Percentiles rank a stretch among this genome's conserved stretches.
These are phyloP conservation scores for Otis tarda DNA, from an alignment of 2,113 vertebrate genomes.

Conservation along the genomic window DNA sequence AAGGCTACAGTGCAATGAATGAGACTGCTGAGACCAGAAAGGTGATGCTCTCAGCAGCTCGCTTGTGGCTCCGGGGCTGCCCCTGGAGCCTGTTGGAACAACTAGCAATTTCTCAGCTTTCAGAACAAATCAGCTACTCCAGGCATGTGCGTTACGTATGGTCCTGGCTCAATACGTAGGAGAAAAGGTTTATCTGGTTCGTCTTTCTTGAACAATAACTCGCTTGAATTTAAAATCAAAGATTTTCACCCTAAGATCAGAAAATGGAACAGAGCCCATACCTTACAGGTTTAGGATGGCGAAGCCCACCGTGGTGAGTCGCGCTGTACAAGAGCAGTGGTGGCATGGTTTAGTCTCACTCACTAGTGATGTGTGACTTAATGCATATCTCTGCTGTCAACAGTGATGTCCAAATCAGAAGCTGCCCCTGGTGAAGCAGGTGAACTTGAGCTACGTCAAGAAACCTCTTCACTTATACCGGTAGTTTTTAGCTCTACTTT, in stretches of 20 bases:
- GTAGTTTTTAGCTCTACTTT: background rate
- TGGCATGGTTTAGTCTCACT: background rate
- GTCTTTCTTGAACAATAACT: background rate
- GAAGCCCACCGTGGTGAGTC: background rate
- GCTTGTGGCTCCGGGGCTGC: fast-evolving
- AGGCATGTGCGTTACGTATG: fast-evolving
- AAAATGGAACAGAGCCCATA: background rate
- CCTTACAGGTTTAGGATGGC: background rate
- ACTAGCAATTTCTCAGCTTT: background rate
- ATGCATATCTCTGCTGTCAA: background rate
- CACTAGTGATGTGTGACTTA: background rate
- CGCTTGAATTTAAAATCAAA: background rate
- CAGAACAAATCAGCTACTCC: background rate
- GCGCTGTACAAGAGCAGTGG: fast-evolving
- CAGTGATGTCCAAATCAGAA: background rate
- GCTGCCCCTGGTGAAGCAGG: background rate
- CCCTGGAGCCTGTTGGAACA: background rate
- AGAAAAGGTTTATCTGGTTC: background rate
- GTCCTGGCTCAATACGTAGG: background rate
- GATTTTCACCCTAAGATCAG: background rate
- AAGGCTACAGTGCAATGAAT: background rate
- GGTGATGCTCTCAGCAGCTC: background rate
- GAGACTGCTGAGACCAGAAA: background rate
- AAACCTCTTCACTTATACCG: background rate
- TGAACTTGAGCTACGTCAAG: background rate